phyloP scores from a whole-genome alignment of 2,113 vertebrate species.

The Vicugna pacos region DNA sequence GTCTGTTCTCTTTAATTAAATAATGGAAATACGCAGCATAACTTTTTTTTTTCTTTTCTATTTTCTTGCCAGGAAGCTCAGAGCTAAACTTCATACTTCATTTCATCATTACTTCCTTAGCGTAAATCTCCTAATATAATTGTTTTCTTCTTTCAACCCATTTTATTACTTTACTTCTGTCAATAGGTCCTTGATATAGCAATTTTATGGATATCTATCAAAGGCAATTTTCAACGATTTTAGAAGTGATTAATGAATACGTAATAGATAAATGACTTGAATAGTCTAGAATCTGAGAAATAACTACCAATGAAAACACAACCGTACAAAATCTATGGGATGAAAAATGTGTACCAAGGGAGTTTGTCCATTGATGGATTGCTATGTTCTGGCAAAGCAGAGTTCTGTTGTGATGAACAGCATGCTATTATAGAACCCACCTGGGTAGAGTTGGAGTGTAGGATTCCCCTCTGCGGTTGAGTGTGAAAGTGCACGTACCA shows the following conservation, averaged over 20 bases:
- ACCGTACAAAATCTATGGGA: too few relatives aligned
- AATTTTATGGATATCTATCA: neutral
- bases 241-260: neutral
- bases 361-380: neutral
- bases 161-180: conserved; percentile 26
- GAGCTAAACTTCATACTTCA: neutral
- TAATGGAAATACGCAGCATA: neutral
- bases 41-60: neutral
- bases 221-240: conserved; percentile 2
- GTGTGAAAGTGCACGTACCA: rapidly evolving
- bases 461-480: neutral
- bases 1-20: neutral
- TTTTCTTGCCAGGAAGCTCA: conserved; percentile 2
- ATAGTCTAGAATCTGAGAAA: conserved; percentile 42
- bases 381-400: neutral
- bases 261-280: neutral
- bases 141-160: conserved; percentile 1
- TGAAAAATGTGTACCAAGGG: neutral
- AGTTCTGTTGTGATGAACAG: neutral
- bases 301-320: neutral
- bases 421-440: neutral
- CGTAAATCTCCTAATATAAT: neutral
- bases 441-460: neutral
- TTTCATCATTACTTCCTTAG: conserved; percentile 7
- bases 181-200: neutral